These are phyloP conservation scores for Aphodius sticticus DNA, from an alignment of 2,888 invertebrate species.

Conservation along the genomic window DNA sequence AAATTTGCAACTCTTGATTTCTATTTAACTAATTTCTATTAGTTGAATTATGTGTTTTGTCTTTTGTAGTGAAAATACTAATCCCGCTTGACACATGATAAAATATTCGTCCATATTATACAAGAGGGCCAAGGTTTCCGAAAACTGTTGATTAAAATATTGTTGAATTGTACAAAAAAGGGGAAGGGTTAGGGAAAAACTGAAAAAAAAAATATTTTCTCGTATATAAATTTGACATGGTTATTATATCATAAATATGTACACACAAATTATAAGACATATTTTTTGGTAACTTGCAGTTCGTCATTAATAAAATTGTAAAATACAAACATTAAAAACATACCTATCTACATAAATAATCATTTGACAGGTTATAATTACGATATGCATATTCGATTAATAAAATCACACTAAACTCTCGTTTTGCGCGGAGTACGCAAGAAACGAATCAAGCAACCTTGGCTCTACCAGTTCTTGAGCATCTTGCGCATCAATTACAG, in stretches of 20 bases:
- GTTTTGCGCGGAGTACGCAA: constrained; percentile 79
- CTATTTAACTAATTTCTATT: too few relatives aligned
- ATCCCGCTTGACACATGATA: too few relatives aligned
- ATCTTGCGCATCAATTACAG: constrained; percentile 66
- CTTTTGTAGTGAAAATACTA: too few relatives aligned
- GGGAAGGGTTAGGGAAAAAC: too few relatives aligned
- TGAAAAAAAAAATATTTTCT: too few relatives aligned
- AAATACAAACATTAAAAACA: background rate
- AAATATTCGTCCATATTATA: too few relatives aligned
- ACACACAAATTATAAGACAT: constrained; percentile 9
- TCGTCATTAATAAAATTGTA: constrained; percentile 4
- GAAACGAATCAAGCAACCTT: constrained; percentile 78
- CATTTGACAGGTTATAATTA: background rate
- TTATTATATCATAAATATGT: background rate
- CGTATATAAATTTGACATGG: background rate
- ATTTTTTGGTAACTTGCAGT: constrained; percentile 33
- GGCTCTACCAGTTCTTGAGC: constrained; percentile 79
- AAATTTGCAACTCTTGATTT: too few relatives aligned
- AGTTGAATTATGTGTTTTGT: too few relatives aligned
- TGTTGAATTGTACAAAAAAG: too few relatives aligned
- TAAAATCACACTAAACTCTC: constrained; percentile 76
- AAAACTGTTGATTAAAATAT: too few relatives aligned
- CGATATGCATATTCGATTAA: background rate
- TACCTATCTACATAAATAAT: background rate
- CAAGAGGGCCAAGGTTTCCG: too few relatives aligned